A percentile compares a stretch with the other conserved stretches of the same genome.
Conservation (phyloP, 2,113 vertebrate species). For the Xenotilapia longispinis region DNA sequence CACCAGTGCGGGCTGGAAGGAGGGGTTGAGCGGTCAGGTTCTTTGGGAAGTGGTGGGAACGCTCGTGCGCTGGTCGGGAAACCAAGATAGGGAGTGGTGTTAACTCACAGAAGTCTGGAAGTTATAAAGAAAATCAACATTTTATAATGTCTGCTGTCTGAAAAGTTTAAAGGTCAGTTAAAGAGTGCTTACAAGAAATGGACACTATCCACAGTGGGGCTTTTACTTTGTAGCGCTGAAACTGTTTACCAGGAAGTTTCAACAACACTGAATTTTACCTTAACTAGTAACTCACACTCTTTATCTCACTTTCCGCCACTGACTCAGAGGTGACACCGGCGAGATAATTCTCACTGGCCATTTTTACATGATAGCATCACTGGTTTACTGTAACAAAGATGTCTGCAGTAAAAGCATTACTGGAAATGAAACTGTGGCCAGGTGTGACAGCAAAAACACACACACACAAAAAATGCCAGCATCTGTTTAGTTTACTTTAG, state of each 20-base stretch:
- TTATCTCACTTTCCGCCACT: not conserved
- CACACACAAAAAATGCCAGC: not conserved
- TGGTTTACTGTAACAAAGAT: not conserved
- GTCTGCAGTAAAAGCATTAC: not conserved
- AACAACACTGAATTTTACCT: not conserved
- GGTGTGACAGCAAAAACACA: not conserved
- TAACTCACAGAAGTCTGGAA: not conserved
- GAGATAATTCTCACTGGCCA: not conserved
- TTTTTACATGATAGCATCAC: not conserved
- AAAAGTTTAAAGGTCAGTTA: not conserved
- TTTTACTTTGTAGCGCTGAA: not conserved
- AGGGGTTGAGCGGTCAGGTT: not conserved
- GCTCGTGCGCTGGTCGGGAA: not conserved
- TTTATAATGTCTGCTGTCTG: not conserved
- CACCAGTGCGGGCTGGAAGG: not conserved
- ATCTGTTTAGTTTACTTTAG: not conserved
- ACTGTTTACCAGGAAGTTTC: not conserved
- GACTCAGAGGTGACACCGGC: not conserved
- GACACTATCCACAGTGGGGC: not conserved
- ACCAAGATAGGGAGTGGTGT: not conserved
- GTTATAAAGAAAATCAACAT: not conserved
- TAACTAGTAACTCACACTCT: not conserved
- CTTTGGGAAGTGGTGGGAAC: conserved; percentile 53
- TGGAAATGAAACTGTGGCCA: not conserved
- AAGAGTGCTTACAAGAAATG: not conserved